Evolutionary conservation across 2,797 vertebrate genomes (phyloP).

Genomic region (Tinamus major): DNA sequence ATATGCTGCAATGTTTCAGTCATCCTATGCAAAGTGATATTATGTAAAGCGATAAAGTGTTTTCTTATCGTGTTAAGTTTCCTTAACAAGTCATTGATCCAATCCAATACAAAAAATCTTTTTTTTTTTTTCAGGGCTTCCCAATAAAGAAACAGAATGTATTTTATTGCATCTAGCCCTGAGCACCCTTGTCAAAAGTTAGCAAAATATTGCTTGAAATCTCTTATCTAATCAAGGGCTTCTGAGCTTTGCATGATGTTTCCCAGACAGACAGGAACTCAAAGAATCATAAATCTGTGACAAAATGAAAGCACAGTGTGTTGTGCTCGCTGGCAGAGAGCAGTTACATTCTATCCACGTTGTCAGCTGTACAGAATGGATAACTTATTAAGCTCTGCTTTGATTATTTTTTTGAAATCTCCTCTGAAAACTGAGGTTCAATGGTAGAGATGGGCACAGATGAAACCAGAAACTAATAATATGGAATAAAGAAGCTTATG

Average conservation of each 20-base stretch:
- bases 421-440: background rate
- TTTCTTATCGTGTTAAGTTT: conserved; percentile 56
- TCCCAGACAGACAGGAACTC: background rate
- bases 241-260: background rate
- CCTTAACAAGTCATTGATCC: conserved; percentile 51
- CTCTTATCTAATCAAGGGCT: background rate
- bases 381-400: background rate
- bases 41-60: conserved; percentile 38
- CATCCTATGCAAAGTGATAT: conserved; percentile 14
- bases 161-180: conserved; percentile 50
- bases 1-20: conserved; percentile 1
- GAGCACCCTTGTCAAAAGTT: conserved; percentile 47
- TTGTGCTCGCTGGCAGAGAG: background rate
- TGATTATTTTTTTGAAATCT: background rate
- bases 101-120: conserved; percentile 63
- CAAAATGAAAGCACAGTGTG: background rate
- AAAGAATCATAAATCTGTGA: background rate
- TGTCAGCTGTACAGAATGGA: background rate
- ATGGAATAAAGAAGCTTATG: background rate
- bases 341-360: background rate
- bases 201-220: conserved; percentile 40
- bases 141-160: conserved; percentile 32
- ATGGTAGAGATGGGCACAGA: background rate
- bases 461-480: background rate
- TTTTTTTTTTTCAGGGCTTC: conserved; percentile 39